Conservation (phyloP, 1,140 invertebrate genomes). For the Drosophila truncata region DNA sequence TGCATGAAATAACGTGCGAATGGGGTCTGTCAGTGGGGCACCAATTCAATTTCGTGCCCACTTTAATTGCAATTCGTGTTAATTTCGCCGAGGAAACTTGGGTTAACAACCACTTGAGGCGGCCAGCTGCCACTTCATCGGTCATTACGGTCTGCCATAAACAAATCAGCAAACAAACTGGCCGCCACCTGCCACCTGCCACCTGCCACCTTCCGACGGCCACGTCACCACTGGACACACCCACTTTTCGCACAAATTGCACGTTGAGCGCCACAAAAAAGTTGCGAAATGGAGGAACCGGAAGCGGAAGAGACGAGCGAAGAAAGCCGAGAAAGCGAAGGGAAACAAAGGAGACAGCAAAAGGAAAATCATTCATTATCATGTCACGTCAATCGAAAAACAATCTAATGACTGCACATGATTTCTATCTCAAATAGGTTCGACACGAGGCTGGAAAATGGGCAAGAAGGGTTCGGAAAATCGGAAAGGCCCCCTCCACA, state of each 20-base stretch:
- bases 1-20: slow-evolving; percentile 10
- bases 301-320: slow-evolving; percentile 39
- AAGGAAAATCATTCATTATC: slow-evolving; percentile 81
- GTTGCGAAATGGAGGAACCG: slow-evolving; percentile 44
- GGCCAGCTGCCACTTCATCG: slow-evolving; percentile 54
- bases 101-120: slow-evolving; percentile 51
- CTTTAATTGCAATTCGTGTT: slow-evolving; percentile 71
- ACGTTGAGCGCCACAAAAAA: slow-evolving; percentile 47
- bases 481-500: slow-evolving; percentile 17
- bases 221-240: slow-evolving; percentile 53
- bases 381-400: slow-evolving; percentile 84
- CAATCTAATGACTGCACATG: slow-evolving; percentile 85
- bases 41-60: slow-evolving; percentile 64
- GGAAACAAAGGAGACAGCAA: slow-evolving; percentile 33
- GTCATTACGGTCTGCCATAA: slow-evolving; percentile 72
- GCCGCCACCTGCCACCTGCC: slow-evolving; percentile 23
- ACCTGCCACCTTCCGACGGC: slow-evolving; percentile 13
- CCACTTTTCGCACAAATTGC: slow-evolving; percentile 61
- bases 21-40: slow-evolving; percentile 21
- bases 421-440: slow-evolving; percentile 80
- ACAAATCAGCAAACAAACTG: slow-evolving; percentile 71
- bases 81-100: slow-evolving; percentile 64
- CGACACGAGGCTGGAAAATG: slow-evolving; percentile 26
- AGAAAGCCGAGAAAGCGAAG: slow-evolving; percentile 20
- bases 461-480: slow-evolving; percentile 26